A percentile compares a stretch with the other conserved stretches of the same genome.
Conservation (phyloP, 2,113 vertebrate genomes). For the Ptychochromis oligacanthus region DNA sequence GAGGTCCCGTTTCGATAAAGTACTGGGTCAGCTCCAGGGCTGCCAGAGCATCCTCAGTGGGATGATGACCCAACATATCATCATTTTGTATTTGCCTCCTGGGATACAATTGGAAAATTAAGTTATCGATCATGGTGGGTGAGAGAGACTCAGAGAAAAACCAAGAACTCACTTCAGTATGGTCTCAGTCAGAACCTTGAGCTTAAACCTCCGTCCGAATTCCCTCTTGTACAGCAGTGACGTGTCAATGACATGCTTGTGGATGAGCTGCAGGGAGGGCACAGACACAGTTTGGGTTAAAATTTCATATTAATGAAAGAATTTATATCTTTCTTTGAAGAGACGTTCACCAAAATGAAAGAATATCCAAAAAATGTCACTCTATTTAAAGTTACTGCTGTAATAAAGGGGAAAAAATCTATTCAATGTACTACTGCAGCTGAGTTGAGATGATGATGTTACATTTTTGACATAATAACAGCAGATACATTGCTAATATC, state of each 20-base stretch:
- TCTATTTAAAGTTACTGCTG: background rate
- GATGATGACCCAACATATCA: constrained; percentile 82
- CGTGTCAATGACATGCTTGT: constrained; percentile 90
- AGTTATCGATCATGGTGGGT: background rate
- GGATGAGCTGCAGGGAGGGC: constrained; percentile 83
- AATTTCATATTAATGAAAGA: background rate
- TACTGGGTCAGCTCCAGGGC: constrained; percentile 87
- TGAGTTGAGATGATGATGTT: background rate
- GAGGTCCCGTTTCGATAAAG: constrained; percentile 87
- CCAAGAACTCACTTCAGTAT: constrained; percentile 84
- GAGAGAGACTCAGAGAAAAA: background rate
- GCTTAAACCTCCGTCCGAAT: constrained; percentile 84
- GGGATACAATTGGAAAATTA: background rate
- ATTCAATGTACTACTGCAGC: background rate
- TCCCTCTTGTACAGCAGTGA: constrained; percentile 86
- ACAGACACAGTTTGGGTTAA: background rate
- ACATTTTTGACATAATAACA: background rate
- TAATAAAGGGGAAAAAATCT: background rate
- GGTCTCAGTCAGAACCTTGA: constrained; percentile 86
- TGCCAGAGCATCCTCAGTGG: constrained; percentile 87
- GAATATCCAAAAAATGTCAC: background rate
- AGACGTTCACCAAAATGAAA: background rate
- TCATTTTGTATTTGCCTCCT: constrained; percentile 88
- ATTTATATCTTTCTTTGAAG: background rate
- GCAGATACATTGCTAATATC: background rate